phyloP scores from a whole-genome alignment of 2,113 vertebrate genomes.

The Xiphophorus couchianus region DNA sequence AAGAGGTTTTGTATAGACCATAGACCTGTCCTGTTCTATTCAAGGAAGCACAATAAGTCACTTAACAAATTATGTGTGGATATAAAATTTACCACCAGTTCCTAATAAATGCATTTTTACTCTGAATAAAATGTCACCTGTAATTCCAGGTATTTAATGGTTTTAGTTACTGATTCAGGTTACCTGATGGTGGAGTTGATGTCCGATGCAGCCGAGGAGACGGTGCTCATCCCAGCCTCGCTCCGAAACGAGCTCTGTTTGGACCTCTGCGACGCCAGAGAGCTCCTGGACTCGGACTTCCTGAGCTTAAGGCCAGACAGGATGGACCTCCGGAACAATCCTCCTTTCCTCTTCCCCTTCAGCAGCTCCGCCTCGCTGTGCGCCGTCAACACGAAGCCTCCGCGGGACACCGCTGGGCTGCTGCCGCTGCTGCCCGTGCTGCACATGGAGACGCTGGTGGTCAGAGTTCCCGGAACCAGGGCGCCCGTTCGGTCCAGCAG shows the following conservation, averaged over 20 bases:
- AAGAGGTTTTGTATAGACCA: no score
- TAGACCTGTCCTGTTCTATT: no score
- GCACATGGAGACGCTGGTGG: conserved; percentile 75
- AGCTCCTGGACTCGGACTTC: conserved; percentile 97
- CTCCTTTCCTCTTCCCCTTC: conserved; percentile 93
- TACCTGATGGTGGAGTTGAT: conserved; percentile 94
- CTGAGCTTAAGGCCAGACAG: conserved; percentile 94
- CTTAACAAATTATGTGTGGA: background rate
- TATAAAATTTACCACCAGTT: background rate
- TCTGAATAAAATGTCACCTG: no score
- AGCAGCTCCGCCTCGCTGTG: conserved; percentile 92
- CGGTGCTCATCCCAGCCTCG: conserved; percentile 95
- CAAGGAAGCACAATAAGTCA: no score
- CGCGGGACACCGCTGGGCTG: conserved; percentile 90
- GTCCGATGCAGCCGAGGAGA: conserved; percentile 95
- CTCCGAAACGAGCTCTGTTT: conserved; percentile 99
- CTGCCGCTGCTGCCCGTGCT: conserved; percentile 82
- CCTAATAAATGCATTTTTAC: background rate
- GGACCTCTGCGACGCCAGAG: conserved; percentile 95
- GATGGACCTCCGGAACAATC: conserved; percentile 94
- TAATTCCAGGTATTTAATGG: background rate
- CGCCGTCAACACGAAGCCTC: conserved; percentile 94
- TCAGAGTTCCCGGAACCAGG: conserved; percentile 70
- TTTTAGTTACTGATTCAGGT: background rate
- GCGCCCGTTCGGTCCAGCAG: conserved; percentile 82